A percentile compares a stretch with the other conserved stretches of the same genome.
Evolutionary conservation across 2,888 invertebrate species (phyloP).

Genomic region (Palloptera scutellata): DNA sequence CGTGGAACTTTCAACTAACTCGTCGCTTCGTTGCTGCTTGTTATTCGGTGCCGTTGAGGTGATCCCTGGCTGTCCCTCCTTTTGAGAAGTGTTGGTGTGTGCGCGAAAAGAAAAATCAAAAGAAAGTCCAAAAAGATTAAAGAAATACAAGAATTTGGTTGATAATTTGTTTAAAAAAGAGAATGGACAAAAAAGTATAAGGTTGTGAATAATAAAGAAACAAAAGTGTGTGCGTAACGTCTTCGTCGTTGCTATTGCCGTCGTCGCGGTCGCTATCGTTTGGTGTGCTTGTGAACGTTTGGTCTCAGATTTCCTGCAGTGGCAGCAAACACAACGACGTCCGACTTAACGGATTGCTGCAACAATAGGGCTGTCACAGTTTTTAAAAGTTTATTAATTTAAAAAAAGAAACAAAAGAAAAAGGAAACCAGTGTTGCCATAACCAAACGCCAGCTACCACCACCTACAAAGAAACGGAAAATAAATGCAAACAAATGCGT

Average conservation of each 20-base stretch:
- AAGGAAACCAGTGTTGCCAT: constrained; percentile 12
- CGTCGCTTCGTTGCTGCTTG: not conserved
- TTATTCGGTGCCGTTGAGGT: constrained; percentile 4
- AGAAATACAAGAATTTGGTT: constrained; percentile 9
- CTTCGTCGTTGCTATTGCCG: not conserved
- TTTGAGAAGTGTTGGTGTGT: constrained; percentile 15
- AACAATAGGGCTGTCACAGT: too few species aligned
- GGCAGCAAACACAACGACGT: not conserved
- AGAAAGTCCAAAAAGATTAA: not conserved
- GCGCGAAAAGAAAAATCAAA: constrained; percentile 6
- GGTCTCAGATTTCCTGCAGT: not conserved
- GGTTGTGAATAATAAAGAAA: not conserved
- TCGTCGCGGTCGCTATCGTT: not conserved
- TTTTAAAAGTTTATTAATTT: constrained; percentile 9
- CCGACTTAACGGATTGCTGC: too few species aligned
- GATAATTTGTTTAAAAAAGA: constrained; percentile 7
- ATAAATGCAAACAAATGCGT: constrained; percentile 27
- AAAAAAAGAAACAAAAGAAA: constrained; percentile 14
- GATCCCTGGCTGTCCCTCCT: not conserved
- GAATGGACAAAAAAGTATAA: not conserved
- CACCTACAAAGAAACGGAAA: constrained; percentile 13
- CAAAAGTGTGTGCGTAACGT: constrained; percentile 4
- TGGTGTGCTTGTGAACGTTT: not conserved
- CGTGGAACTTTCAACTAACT: constrained; percentile 4
- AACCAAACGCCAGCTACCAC: too few species aligned